Percentiles rank a stretch among this genome's conserved stretches.
phyloP scores from a whole-genome alignment of 2,797 vertebrate species.

The Ceryle rudis region DNA sequence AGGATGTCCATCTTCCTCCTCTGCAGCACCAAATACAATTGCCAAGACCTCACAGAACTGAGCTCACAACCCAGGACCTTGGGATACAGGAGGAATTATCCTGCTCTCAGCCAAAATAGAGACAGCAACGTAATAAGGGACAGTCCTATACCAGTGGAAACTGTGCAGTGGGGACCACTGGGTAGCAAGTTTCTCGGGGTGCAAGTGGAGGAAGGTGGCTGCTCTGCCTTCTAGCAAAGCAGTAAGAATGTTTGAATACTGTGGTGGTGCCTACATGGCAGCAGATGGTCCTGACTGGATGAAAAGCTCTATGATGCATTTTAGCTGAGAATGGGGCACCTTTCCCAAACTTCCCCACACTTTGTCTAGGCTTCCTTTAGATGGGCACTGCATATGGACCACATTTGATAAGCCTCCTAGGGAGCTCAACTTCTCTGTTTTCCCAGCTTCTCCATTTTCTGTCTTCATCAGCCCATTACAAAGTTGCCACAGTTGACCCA shows the following conservation, averaged over 20 bases:
- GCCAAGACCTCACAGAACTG: neutral
- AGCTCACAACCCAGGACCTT: neutral
- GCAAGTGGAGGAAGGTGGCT: neutral
- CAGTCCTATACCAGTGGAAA: neutral
- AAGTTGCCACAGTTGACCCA: neutral
- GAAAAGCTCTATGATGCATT: neutral
- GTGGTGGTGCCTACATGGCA: neutral
- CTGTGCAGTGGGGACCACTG: accelerated
- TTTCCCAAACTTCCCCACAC: neutral
- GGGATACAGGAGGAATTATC: neutral
- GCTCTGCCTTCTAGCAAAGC: neutral
- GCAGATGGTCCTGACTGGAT: neutral
- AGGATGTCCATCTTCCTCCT: neutral
- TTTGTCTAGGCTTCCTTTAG: neutral
- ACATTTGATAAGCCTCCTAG: neutral
- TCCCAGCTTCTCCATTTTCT: neutral
- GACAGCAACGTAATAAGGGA: accelerated
- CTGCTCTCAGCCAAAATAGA: neutral
- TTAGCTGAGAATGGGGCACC: neutral
- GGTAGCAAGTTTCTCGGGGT: neutral
- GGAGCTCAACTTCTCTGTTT: neutral
- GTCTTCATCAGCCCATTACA: neutral
- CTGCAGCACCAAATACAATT: neutral
- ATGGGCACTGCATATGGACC: neutral
- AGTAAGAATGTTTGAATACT: neutral